Base-by-base conservation (phyloP, 2,113 vertebrate genomes). In the Plestiodon gilberti region DNA sequence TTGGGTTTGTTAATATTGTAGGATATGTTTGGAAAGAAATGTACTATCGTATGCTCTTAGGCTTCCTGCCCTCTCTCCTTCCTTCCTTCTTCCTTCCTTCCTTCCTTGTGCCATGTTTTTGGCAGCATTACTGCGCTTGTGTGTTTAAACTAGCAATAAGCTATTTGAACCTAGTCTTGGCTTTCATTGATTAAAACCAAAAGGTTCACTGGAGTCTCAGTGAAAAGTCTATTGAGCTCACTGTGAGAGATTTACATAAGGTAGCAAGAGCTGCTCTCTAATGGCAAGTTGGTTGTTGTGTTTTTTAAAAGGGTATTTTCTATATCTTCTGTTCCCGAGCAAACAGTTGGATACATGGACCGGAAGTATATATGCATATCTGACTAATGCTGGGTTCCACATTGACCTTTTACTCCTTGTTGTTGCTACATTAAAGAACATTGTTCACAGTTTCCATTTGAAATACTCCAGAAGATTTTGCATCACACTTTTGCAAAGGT, bases 151-250 rank as follows among this genome's bases (percentile, higher is more conserved):
- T 65, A 73, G 73, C 76, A 55, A 9, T 18, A 55, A 59, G 23
- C 11, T 82, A 2, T 4, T 0, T 33, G 0, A 25, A 1, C 71
- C 75, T 90, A 84, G 61, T 70, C 4, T 75, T 90, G 70, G 0
- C 71, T 0, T 11, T 0, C 2, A 0, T 64, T 25, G 1, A 18
- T 28, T 14, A 57, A 62, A 81, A 33, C 28, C 18, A 20, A 38
- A 65, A 75, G 3, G 3, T 4, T 20, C 0, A 0, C 14, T 14
- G 7, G 57, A 75, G 61, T 62, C 28, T 0, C 0, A 2, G 0
- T 0, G 74, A 59, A n/a, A 69, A 70, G 48, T 67, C 43, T 14
- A n/a, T 10, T 82, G 6, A 30, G 38, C 17, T 77, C 25, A 17
- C 82, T 2, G 0, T 61, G 15, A 77, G 55, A 2, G 28, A 33